Conservation (phyloP, 2,797 vertebrate species). For the Rhinella marina region DNA sequence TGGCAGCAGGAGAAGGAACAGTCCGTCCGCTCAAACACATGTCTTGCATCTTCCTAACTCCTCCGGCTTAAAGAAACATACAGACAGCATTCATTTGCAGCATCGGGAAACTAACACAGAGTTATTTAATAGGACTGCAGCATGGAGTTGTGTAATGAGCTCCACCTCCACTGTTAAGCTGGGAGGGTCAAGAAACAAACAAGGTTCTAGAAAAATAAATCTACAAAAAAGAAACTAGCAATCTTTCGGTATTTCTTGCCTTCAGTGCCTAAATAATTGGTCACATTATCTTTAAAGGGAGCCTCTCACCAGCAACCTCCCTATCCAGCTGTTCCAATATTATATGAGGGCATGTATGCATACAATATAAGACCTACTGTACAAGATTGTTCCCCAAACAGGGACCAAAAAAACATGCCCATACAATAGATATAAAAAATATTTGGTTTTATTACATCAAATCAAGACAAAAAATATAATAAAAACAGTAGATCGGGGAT, state of each 20-base stretch:
- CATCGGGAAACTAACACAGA: background rate
- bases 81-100: slow-evolving; percentile 38
- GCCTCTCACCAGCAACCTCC: no score
- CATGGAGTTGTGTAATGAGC: slow-evolving; percentile 15
- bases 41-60: slow-evolving; percentile 59
- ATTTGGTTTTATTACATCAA: no score
- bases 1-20: slow-evolving; percentile 61
- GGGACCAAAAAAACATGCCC: no score
- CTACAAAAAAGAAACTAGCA: background rate
- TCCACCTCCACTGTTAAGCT: background rate
- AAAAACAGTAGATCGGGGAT: no score
- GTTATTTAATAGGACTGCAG: slow-evolving; percentile 39
- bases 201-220: background rate
- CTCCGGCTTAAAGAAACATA: slow-evolving; percentile 58
- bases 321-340: no score
- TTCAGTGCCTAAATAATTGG: no score
- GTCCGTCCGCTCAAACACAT: slow-evolving; percentile 62
- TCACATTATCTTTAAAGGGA: no score
- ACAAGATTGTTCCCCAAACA: no score
- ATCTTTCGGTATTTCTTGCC: background rate
- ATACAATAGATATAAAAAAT: no score
- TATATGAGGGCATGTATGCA: no score
- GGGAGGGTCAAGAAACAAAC: background rate
- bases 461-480: no score
- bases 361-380: no score